Base-by-base conservation (phyloP, 2,113 vertebrate genomes). In the Myodes glareolus region DNA sequence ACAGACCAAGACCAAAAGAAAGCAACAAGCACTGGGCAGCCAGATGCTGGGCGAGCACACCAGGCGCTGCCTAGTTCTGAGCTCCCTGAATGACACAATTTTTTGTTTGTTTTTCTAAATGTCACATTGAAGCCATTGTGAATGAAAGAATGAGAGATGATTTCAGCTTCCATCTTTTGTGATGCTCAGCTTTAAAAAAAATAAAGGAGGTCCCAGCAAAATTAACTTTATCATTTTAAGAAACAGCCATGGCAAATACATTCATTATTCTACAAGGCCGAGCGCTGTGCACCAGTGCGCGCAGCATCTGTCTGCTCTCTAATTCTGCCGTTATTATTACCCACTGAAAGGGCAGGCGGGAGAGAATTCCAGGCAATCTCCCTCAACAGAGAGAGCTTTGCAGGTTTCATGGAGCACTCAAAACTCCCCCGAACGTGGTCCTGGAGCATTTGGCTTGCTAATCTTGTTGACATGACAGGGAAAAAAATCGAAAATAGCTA, bases 181-280 rank as follows among this genome's bases (percentile, higher is more conserved):
- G 82, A 96, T 89, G 72, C 84, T 92, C 19, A 96, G 97, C 94
- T 97, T 98, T 96, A 96, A 98, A 98, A 97, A 98, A 93, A 94
- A 75, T 88, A 96, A 95, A 97, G 61, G 33, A 95, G 85, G 94
- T 94, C 78, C 95, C 82, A 36, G 95, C 63, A 98, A 98, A 97
- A 97, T 98, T 96, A 98, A 98, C 58, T 5, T 97, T 95, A 97
- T 98, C 95, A 97, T 98, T 98, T 98, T 98, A 98, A 94, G 97
- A 98, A 98, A 98, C 93, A 97, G 97, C 86, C 95, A 13, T 97
- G 98, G 98, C 96, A 98, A 98, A 98, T 97, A 96, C 97, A 97
- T 98, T 98, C 97, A 97, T 98, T 98, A 97, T 97, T 98, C 96
- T 97, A 97, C 98, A 98, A 96, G 42, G 76, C 96, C 42, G 88